These are phyloP conservation scores for Enteromius mattozi DNA, from an alignment of 2,797 vertebrate species.

Conservation along the genomic window DNA sequence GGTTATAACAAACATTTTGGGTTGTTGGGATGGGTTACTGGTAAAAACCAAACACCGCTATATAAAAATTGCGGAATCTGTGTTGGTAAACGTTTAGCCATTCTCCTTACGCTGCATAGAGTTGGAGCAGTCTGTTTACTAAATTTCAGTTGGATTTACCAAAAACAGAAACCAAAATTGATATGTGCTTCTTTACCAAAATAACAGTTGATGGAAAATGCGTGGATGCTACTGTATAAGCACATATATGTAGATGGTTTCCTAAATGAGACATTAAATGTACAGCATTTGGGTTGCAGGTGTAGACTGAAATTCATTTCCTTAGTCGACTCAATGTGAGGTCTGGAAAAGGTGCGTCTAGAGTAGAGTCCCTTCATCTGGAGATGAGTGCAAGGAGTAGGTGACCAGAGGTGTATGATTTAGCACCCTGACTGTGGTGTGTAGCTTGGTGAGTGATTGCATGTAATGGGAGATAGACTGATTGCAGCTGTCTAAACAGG, in stretches of 20 bases:
- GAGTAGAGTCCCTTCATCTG: background rate
- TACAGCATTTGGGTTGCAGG: background rate
- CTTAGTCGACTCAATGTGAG: background rate
- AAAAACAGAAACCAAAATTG: background rate
- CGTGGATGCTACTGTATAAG: background rate
- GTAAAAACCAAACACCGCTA: background rate
- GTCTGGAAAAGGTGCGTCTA: background rate
- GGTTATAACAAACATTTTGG: conserved; percentile 23
- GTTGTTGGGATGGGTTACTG: background rate
- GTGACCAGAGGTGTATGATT: background rate
- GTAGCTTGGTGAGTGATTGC: background rate
- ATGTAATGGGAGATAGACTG: conserved; percentile 1
- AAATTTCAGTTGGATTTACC: background rate
- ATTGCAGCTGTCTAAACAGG: conserved; percentile 1
- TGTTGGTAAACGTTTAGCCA: conserved; percentile 8
- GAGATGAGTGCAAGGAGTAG: background rate
- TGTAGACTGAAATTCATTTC: background rate
- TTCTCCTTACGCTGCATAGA: background rate
- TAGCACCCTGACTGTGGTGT: background rate
- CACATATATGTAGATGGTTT: background rate
- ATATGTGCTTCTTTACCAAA: background rate
- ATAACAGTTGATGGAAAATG: background rate
- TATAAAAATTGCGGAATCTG: background rate
- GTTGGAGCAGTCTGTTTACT: background rate
- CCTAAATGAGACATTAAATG: background rate